A percentile compares a stretch with the other conserved stretches of the same genome.
These are phyloP conservation scores for Micronisus gabar DNA, from an alignment of 2,113 vertebrate species.

Conservation along the genomic window DNA sequence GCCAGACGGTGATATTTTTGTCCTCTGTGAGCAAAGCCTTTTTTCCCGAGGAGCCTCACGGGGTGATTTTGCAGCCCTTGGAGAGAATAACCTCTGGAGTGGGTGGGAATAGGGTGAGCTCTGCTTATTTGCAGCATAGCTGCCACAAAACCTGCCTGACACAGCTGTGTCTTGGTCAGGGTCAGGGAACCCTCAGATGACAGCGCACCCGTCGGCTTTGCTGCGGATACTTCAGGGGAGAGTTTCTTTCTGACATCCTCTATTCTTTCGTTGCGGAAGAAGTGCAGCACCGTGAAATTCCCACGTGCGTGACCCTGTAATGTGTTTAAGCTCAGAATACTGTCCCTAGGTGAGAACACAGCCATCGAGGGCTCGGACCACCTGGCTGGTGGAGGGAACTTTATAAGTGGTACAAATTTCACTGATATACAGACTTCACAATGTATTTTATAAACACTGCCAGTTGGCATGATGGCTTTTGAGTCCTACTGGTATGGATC, in stretches of 20 bases:
- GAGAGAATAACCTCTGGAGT: background rate
- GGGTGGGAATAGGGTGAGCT: background rate
- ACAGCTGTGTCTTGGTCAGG: background rate
- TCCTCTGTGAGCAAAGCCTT: background rate
- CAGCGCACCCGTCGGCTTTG: fast-evolving
- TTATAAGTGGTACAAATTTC: background rate
- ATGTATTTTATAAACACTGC: background rate
- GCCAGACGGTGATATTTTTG: background rate
- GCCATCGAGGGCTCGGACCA: fast-evolving
- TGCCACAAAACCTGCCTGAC: background rate
- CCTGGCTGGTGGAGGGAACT: background rate
- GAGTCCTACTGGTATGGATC: fast-evolving
- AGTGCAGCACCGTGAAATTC: background rate
- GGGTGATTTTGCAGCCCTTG: background rate
- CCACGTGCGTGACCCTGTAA: background rate
- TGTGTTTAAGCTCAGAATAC: background rate
- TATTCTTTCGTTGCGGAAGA: background rate
- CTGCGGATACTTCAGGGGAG: background rate
- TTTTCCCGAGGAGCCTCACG: background rate
- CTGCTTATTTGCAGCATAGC: background rate
- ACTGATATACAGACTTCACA: background rate
- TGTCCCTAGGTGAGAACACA: background rate
- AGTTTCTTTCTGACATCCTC: background rate
- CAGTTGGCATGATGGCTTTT: background rate
- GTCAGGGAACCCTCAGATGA: background rate